Conservation (phyloP, 2,888 invertebrate species). For the Macrophya annulata region DNA sequence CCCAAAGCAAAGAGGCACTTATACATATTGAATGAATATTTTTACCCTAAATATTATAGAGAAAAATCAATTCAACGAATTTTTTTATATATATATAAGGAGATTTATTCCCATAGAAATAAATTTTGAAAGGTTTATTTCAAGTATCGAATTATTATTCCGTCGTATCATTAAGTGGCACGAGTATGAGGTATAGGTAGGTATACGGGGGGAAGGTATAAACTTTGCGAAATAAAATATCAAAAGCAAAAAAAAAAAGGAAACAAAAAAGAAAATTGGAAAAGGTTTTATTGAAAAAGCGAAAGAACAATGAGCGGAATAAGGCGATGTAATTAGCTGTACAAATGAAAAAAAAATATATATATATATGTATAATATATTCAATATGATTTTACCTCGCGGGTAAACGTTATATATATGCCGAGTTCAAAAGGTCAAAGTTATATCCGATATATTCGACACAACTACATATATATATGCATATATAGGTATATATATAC, state of each 20-base stretch:
- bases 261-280: not conserved
- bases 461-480: not conserved
- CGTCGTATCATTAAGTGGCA: not conserved
- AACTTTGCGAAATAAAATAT: not conserved
- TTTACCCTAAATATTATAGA: too few species aligned
- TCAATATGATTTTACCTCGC: not conserved
- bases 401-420: not conserved
- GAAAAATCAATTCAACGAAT: too few species aligned
- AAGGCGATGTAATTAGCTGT: slow-evolving; percentile 14
- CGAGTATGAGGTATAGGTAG: not conserved
- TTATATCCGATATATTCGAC: not conserved
- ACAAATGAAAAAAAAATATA: not conserved
- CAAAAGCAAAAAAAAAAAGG: not conserved
- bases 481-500: too few species aligned
- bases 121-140: not conserved
- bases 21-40: not conserved
- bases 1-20: not conserved
- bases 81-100: not conserved
- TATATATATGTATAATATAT: too few species aligned
- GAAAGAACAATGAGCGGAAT: not conserved
- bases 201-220: not conserved
- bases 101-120: not conserved
- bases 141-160: not conserved
- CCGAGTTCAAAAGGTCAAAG: slow-evolving; percentile 12
- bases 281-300: not conserved